A percentile compares a stretch with the other conserved stretches of the same genome.
These are phyloP conservation scores for Nannoperca australis DNA, from an alignment of 2,797 vertebrate species.

Conservation along the genomic window DNA sequence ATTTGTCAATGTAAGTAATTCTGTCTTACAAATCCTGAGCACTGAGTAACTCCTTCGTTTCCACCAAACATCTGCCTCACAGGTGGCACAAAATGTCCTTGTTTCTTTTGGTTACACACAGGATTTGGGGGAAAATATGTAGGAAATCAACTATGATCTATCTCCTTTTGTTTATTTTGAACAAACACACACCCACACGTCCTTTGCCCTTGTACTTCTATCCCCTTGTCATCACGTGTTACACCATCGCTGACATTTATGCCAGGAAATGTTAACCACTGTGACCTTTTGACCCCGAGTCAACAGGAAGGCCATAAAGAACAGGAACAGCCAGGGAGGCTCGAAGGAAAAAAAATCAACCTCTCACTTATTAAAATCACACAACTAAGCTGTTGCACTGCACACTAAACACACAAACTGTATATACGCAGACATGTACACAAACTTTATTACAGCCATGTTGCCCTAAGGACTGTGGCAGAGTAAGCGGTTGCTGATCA, in stretches of 20 bases:
- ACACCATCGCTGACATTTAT: slow-evolving; percentile 38
- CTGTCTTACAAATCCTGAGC: background rate
- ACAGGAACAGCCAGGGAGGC: background rate
- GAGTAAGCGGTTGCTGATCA: slow-evolving; percentile 33
- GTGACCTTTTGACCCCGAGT: slow-evolving; percentile 45
- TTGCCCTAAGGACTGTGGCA: background rate
- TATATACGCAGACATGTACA: background rate
- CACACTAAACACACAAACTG: slow-evolving; percentile 30
- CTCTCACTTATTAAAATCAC: slow-evolving; percentile 45
- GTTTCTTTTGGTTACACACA: background rate
- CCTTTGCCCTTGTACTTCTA: slow-evolving; percentile 21
- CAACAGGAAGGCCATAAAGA: slow-evolving; percentile 43
- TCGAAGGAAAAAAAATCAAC: background rate
- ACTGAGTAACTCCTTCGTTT: background rate
- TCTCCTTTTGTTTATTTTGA: background rate
- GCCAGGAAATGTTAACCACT: slow-evolving; percentile 5
- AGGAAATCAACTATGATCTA: background rate
- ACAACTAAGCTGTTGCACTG: background rate
- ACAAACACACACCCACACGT: slow-evolving; percentile 16
- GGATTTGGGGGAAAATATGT: background rate
- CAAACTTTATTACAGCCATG: slow-evolving; percentile 35
- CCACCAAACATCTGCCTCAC: slow-evolving; percentile 22
- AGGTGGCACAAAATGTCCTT: background rate
- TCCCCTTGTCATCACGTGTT: slow-evolving; percentile 27
- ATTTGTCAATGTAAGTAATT: background rate